Percentiles rank a stretch among this genome's conserved stretches.
Conservation (phyloP, 2,888 invertebrate genomes). For the Orchestes rusci region DNA sequence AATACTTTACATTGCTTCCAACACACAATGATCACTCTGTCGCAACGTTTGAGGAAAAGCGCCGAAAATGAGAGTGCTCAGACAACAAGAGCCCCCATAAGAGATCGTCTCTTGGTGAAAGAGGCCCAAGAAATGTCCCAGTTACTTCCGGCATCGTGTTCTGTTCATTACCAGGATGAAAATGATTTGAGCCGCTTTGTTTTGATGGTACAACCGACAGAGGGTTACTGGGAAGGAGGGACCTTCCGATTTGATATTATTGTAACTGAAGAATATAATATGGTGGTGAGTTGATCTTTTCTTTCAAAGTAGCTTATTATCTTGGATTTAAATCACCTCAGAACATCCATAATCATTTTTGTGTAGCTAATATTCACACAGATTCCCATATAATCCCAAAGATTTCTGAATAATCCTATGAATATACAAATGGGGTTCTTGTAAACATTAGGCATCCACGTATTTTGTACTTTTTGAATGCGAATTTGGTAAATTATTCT, state of each 20-base stretch:
- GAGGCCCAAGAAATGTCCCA: constrained; percentile 85
- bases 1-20: too few relatives aligned
- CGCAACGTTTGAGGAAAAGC: constrained; percentile 60
- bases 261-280: constrained; percentile 93
- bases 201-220: constrained; percentile 71
- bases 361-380: too few relatives aligned
- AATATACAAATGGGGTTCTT: neutral
- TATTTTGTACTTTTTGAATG: too few relatives aligned
- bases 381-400: too few relatives aligned
- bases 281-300: constrained; percentile 72
- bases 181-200: constrained; percentile 74
- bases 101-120: constrained; percentile 73
- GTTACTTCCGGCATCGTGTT: constrained; percentile 72
- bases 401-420: too few relatives aligned
- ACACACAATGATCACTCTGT: constrained; percentile 70
- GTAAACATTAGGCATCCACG: too few relatives aligned
- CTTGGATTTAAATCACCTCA: neutral
- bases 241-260: constrained; percentile 77
- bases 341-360: too few relatives aligned
- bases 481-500: too few relatives aligned
- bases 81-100: constrained; percentile 57
- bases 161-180: constrained; percentile 73
- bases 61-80: constrained; percentile 44
- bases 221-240: constrained; percentile 84
- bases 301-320: neutral